Evolutionary conservation across 2,888 invertebrate species (phyloP), one percentile per base, ranked within the genome.

Genomic region (Ecdyonurus torrentis): DNA sequence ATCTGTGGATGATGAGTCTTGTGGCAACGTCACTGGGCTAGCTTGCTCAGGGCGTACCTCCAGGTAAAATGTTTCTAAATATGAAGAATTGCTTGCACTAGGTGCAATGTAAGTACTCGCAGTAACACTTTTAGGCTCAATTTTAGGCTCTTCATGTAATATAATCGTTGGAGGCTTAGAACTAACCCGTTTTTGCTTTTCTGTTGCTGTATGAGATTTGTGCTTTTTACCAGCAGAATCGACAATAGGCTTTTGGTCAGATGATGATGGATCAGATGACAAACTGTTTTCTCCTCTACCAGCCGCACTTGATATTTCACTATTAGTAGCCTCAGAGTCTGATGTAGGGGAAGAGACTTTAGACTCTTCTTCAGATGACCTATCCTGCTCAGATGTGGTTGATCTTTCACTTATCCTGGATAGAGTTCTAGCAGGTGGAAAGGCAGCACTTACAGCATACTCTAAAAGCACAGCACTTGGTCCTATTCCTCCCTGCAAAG

Each of bases 381-480:
- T 88, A 65, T 78, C 78, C 73, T 91, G 91, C 72, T 91, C 91
- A 0, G 91, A 91, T 15, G 90, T 89, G 10, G 91, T 91, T 67
- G 91, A 91, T 58, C 91, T 80, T 75, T 92, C 92, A 0, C 91
- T 91, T 71, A 92, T 92, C 66, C 91, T 79, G 1, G 91, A 91
- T 25, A 91, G 77, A 0, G 91, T 91, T 58, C 91, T 80, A 0
- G 85, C 65, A 10, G 64, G 67, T 37, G 58, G 59, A 18, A 59
- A 59, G 2, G 62, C 50, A 1, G 62, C 53, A 24, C 23, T 20
- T 20, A 25, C 7, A 37, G 58, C 25, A 25, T 61, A 63, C 1
- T 61, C 61, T 25, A 20, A 10, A 5, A 59, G 37, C 24, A 59
- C 59, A n/a, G 37, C 37, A 2, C 25, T 59, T 85, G 83, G 70